A percentile compares a stretch with the other conserved stretches of the same genome.
Evolutionary conservation across 2,797 vertebrate species (phyloP).

Genomic region (Sebastes kiyomatsui): DNA sequence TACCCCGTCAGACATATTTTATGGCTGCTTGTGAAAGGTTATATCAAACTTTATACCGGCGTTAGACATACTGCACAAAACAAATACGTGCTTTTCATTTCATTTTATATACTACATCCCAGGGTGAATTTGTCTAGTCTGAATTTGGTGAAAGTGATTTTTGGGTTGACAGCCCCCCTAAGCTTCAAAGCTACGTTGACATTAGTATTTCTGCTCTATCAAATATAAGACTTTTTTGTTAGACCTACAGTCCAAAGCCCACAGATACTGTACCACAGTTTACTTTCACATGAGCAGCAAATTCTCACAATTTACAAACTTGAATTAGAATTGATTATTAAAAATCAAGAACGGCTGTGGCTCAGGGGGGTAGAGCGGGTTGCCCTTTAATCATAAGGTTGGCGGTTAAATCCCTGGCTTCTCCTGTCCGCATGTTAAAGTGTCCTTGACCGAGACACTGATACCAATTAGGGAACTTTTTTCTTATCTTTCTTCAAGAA

Average conservation of each 20-base stretch:
- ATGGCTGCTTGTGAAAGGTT: not conserved
- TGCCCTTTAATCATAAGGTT: too few species aligned
- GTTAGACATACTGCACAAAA: not conserved
- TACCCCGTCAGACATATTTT: conserved; percentile 23
- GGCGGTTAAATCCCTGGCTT: too few species aligned
- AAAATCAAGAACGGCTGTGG: too few species aligned
- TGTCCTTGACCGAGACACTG: too few species aligned
- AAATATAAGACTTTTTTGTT: not conserved
- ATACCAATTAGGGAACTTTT: not conserved
- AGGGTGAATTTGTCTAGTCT: not conserved
- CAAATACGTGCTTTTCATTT: not conserved
- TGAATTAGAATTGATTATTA: not conserved
- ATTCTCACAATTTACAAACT: not conserved
- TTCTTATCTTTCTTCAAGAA: not conserved
- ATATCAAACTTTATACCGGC: not conserved
- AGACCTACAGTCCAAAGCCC: not conserved
- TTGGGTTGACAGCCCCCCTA: not conserved
- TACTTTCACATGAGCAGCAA: not conserved
- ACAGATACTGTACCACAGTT: not conserved
- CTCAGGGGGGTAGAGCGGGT: too few species aligned
- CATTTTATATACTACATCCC: not conserved
- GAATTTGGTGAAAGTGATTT: not conserved
- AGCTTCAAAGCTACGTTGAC: not conserved
- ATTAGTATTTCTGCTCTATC: not conserved
- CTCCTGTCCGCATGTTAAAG: too few species aligned